Base-by-base conservation (phyloP, 2,113 vertebrate genomes). In the Melospiza melodia region DNA sequence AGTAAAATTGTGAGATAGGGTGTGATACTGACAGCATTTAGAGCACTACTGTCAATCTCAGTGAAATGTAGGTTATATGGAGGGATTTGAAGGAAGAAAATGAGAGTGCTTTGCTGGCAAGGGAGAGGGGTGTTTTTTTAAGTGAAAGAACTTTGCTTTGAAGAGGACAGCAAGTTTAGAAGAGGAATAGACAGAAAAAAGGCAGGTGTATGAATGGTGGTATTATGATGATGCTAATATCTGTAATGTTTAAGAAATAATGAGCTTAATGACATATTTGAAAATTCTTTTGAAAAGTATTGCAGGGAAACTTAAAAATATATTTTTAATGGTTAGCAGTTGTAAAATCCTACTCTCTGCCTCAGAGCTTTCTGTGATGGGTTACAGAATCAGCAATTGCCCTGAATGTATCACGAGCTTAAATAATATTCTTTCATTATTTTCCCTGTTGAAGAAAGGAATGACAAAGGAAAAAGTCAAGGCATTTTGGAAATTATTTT, bases 1-100 rank as follows among this genome's bases (percentile, higher is more conserved):
- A 89, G 62, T 61, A 58, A 82, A 95, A 93, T 52, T 79, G 80
- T 87, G 48, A 95, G 87, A 96, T 65, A 79, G 41, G 37, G 14
- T 87, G 66, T 82, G 84, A 95, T 87, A 76, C 69, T 93, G 89
- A 87, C 94, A 91, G 54, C 49, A 46, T 92, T 94, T 94, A 91
- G 54, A 95, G 84, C 49, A 35, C 54, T 71, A 20, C 77, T 96
- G 96, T 87, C 93, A 96, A 27, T 95, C 89, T 95, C 62, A 5
- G 49, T 82, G 74, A 91, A 94, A 95, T 85, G 62, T 91, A 91
- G 87, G 87, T 94, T 94, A 84, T 75, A 52, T 61, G 73, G 89
- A 87, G 48, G 44, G 68, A 87, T 89, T 87, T 93, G 74, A 93
- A 89, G 81, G 44, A 63, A 84, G n/a, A 92, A 83, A 91, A 84